Conservation (phyloP, 2,113 vertebrate genomes). For the Tinamus guttatus region DNA sequence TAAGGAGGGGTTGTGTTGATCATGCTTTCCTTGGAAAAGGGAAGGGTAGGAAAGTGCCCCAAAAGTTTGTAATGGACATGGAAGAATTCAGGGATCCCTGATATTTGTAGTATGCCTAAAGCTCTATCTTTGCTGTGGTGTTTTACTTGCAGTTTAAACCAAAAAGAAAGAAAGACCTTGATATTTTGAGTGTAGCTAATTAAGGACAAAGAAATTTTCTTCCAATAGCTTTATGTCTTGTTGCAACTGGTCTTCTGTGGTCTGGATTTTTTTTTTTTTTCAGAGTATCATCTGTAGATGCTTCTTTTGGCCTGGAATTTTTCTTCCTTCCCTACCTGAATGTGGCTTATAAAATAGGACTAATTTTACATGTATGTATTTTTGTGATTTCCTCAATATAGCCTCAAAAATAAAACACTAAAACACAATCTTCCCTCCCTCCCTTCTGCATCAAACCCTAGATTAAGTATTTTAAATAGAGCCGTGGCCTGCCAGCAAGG, state of each 20-base stretch:
- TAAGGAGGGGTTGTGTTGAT: not conserved
- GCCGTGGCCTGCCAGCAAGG: not conserved
- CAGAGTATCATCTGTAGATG: not conserved
- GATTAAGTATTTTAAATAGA: not conserved
- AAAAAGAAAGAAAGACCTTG: not conserved
- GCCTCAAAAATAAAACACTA: not conserved
- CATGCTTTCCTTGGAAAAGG: not conserved
- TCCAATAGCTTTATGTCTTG: not conserved
- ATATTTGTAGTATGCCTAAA: not conserved
- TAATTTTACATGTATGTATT: not conserved
- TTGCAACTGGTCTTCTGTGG: not conserved
- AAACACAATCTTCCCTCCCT: fast-evolving
- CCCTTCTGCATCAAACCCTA: not conserved
- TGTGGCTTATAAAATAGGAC: not conserved
- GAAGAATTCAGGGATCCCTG: not conserved
- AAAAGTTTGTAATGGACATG: not conserved
- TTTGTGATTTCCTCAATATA: not conserved
- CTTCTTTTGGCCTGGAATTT: not conserved
- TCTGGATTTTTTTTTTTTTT: not conserved
- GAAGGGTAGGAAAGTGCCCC: not conserved
- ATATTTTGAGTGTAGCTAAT: not conserved
- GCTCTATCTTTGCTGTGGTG: not conserved
- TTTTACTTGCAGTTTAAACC: too few species aligned
- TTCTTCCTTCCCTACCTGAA: not conserved
- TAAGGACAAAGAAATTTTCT: not conserved